Percentiles rank a stretch among this genome's conserved stretches.
phyloP scores from a whole-genome alignment of 23 tunicate species.

The Ciona savignyi region DNA sequence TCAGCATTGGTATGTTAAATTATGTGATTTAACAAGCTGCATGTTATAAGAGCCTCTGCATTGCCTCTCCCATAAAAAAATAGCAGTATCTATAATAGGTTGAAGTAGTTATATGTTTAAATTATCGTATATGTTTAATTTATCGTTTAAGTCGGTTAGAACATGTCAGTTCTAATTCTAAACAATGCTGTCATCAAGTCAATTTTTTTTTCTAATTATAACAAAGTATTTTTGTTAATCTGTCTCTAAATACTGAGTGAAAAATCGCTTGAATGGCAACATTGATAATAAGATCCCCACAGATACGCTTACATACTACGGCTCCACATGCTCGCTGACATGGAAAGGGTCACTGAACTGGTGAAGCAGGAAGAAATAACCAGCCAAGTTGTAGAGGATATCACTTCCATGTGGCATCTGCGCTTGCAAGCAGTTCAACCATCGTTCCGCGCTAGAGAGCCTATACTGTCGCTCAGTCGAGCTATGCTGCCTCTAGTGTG shows the following conservation, averaged over 20 bases:
- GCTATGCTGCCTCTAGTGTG: conserved; percentile 37
- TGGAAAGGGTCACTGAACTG: conserved; percentile 32
- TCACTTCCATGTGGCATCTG: conserved; percentile 63
- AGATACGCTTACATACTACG: conserved; percentile 78
- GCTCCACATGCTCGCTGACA: conserved; percentile 71
- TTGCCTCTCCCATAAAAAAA: too few relatives aligned
- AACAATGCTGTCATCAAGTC: background rate
- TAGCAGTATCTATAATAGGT: too few relatives aligned
- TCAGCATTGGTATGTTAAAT: too few relatives aligned
- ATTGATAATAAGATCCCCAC: background rate
- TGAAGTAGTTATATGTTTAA: too few relatives aligned
- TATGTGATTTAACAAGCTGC: too few relatives aligned
- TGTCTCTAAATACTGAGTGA: too few relatives aligned
- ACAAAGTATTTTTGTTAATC: too few relatives aligned
- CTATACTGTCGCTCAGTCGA: conserved; percentile 59
- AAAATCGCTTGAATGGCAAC: background rate
- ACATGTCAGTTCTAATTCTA: too few relatives aligned
- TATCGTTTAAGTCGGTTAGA: too few relatives aligned
- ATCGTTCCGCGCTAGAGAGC: conserved; percentile 71
- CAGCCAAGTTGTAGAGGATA: conserved; percentile 33
- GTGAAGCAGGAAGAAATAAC: conserved; percentile 2
- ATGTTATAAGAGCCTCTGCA: too few relatives aligned
- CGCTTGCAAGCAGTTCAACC: conserved; percentile 65
- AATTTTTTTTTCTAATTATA: too few relatives aligned
- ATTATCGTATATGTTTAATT: too few relatives aligned